phyloP scores from a whole-genome alignment of 2,113 vertebrate species.

The Pyrgilauda ruficollis region DNA sequence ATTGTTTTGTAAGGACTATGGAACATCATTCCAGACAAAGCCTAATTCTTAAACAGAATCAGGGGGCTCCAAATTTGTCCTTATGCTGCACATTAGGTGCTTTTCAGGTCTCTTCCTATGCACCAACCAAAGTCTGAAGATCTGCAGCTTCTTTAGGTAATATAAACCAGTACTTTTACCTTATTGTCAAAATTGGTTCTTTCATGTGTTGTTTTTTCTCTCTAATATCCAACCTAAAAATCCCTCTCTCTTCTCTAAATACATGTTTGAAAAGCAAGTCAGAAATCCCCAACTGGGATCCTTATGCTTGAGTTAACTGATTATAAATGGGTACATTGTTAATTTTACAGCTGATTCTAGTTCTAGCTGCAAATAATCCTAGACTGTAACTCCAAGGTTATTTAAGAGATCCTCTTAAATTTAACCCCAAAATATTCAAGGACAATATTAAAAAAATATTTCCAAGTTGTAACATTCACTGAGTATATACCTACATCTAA shows the following conservation, averaged over 20 bases:
- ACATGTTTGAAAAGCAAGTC: background rate
- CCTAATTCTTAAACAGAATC: background rate
- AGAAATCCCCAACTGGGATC: background rate
- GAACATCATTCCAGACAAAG: background rate
- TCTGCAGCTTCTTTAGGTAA: background rate
- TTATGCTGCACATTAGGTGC: background rate
- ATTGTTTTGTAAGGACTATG: background rate
- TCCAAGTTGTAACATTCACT: background rate
- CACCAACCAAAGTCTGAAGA: background rate
- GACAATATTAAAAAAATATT: slow-evolving; percentile 30
- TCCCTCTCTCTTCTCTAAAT: background rate
- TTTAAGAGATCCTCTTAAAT: slow-evolving; percentile 9
- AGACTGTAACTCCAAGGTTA: slow-evolving; percentile 54
- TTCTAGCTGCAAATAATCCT: slow-evolving; percentile 70
- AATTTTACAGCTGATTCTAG: slow-evolving; percentile 74
- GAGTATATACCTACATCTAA: background rate
- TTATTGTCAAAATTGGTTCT: background rate
- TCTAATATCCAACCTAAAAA: background rate
- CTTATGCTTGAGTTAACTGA: slow-evolving; percentile 69
- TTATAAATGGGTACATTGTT: slow-evolving; percentile 64
- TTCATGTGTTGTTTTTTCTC: background rate
- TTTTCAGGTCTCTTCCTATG: background rate
- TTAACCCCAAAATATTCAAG: background rate
- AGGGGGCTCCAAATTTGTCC: background rate
- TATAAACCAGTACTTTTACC: background rate